Conservation (phyloP, 2,113 vertebrate genomes). For the Xyliphius kryptos region DNA sequence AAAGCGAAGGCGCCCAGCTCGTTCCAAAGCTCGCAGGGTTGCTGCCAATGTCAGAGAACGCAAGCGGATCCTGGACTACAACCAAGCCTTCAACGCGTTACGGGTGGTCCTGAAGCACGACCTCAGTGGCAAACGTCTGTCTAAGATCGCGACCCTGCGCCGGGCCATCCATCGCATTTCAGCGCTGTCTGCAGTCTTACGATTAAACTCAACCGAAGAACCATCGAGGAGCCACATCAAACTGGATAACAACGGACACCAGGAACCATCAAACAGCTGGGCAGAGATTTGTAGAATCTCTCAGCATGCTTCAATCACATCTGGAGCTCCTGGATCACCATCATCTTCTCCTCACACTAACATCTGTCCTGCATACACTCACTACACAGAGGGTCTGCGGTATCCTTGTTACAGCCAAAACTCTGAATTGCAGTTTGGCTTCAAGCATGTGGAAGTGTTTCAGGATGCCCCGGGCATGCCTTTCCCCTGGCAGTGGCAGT, state of each 20-base stretch:
- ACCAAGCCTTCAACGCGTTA: too few species aligned
- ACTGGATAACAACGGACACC: too few species aligned
- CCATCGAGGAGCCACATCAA: constrained; percentile 25
- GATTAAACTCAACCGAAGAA: constrained; percentile 46
- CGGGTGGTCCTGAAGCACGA: too few species aligned
- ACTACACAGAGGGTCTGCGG: constrained; percentile 27
- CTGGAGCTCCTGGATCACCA: too few species aligned
- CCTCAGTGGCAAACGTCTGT: too few species aligned
- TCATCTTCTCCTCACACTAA: constrained; percentile 29
- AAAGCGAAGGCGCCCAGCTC: constrained; percentile 72
- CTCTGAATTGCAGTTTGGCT: constrained; percentile 36
- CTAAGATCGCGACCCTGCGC: constrained; percentile 90
- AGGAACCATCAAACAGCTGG: too few species aligned
- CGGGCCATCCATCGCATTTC: constrained; percentile 87
- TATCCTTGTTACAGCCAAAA: constrained; percentile 23
- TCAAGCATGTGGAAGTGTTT: constrained; percentile 32
- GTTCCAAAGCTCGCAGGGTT: constrained; percentile 86
- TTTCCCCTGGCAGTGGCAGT: constrained; percentile 57
- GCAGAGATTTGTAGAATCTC: neutral
- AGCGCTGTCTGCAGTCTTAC: constrained; percentile 78
- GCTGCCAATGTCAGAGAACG: constrained; percentile 91
- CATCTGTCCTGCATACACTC: constrained; percentile 38
- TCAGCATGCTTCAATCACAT: neutral
- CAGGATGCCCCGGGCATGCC: constrained; percentile 24
- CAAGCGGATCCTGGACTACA: too few species aligned